Base-by-base conservation (phyloP, 2,797 vertebrate species). In the Poeciliopsis infans region DNA sequence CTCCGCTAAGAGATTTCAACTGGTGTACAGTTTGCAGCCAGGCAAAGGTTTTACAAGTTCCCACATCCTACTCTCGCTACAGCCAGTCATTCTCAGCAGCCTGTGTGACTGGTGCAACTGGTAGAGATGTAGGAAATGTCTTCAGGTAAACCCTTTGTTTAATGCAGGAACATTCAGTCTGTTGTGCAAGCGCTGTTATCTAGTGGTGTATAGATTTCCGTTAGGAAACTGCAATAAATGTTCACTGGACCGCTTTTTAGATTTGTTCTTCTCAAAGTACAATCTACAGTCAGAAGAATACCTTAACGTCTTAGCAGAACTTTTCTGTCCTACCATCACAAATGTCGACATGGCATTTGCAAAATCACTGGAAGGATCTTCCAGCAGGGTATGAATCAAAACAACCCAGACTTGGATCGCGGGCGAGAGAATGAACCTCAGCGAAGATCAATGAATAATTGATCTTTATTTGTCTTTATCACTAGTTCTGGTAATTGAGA, bases 1-100 rank as follows among this genome's bases (percentile, higher is more conserved):
- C 36, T 84, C 15, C 28, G 31, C 46, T 82, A 51, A 8, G 43
- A 23, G 53, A 55, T 71, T 66, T 46, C 33, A 13, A 71, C 49
- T 51, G 72, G 39, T 79, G 39, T 6, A n/a, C 45, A 31, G 47
- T 51, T 72, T 0, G 2, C 15, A 68, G 25, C 25, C 61, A 68
- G 1, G 13, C 66, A 36, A 20, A 68, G 7, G 55, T 85, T 70
- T 33, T 33, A 45, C 36, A 43, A 28, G 68, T 46, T 23, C 41
- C 68, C 13, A 70, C 41, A 45, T 70, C 25, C 25, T 16, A 28
- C 12, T 69, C 66, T 12, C 39, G 0, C 10, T 13, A 69, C 11
- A 28, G 41, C 41, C 41, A 45, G 41, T n/a, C 25, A 45, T 39
- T 43, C 41, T 16, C 41, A 43, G 13, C 39, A n/a, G 39, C 66